phyloP scores from a whole-genome alignment of 2,113 vertebrate genomes.

The Thinocorus orbignyianus region DNA sequence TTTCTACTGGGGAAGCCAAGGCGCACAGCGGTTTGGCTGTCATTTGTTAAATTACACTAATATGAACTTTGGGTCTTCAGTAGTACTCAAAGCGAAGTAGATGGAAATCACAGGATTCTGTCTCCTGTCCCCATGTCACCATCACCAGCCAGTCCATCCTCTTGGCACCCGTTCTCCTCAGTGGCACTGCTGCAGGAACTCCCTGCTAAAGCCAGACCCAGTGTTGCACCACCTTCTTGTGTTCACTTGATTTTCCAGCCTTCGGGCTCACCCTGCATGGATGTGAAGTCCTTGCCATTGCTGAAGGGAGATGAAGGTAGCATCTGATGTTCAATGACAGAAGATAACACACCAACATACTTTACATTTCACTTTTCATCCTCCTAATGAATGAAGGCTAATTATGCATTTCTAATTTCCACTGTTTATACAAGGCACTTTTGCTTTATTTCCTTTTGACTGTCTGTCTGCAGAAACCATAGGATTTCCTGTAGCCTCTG shows the following conservation, averaged over 20 bases:
- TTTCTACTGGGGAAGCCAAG: not conserved
- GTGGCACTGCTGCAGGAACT: not conserved
- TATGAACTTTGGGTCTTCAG: not conserved
- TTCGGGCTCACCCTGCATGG: not conserved
- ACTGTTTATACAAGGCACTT: not conserved
- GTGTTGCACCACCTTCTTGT: not conserved
- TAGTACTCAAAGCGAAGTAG: not conserved
- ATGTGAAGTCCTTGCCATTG: not conserved
- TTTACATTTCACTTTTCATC: not conserved
- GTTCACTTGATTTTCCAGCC: not conserved
- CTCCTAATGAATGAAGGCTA: not conserved
- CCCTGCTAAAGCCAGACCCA: not conserved
- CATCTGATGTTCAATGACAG: not conserved
- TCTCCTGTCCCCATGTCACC: not conserved
- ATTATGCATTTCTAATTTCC: constrained; percentile 38
- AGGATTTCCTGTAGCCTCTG: not conserved
- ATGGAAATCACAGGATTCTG: not conserved
- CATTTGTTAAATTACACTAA: not conserved
- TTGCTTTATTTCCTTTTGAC: constrained; percentile 29
- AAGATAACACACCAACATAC: not conserved
- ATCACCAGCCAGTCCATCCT: not conserved
- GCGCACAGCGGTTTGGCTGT: not conserved
- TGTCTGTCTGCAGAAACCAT: not conserved
- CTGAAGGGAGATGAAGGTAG: not conserved
- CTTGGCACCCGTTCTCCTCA: not conserved